Evolutionary conservation across 2,888 invertebrate species (phyloP).

Genomic region (Orthosia cruda): DNA sequence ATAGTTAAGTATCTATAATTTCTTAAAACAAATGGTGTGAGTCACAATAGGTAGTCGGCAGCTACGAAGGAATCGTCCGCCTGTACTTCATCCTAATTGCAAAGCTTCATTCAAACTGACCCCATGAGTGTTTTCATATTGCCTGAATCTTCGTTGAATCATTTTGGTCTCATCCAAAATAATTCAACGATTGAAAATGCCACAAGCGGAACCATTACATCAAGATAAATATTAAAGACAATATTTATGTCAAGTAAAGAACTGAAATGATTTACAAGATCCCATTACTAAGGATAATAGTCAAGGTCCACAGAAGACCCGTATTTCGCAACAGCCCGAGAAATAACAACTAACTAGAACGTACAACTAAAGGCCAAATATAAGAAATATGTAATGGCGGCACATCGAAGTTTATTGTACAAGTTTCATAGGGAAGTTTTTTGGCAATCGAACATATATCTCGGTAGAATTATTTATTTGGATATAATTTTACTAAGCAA

Average conservation of each 20-base stretch:
- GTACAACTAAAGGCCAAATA: slow-evolving; percentile 34
- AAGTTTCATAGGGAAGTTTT: slow-evolving; percentile 35
- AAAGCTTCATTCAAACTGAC: not conserved
- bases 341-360: slow-evolving; percentile 27
- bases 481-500: slow-evolving; percentile 23
- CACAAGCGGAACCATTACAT: no score
- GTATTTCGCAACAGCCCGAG: slow-evolving; percentile 27
- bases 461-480: slow-evolving; percentile 26
- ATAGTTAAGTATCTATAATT: slow-evolving; percentile 34
- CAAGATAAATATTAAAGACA: no score
- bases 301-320: slow-evolving; percentile 41
- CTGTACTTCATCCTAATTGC: not conserved
- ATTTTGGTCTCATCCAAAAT: no score
- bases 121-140: not conserved
- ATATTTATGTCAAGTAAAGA: no score
- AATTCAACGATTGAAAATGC: no score
- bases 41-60: slow-evolving; percentile 11
- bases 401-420: slow-evolving; percentile 38
- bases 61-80: slow-evolving; percentile 10
- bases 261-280: not conserved
- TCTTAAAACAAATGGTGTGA: slow-evolving; percentile 34
- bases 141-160: no score
- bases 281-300: slow-evolving; percentile 27
- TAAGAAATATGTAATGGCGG: slow-evolving; percentile 30
- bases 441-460: slow-evolving; percentile 44